Percentiles rank a stretch among this genome's conserved stretches.
Evolutionary conservation across 2,797 vertebrate species (phyloP).

Genomic region (Syndactyla subalaris): DNA sequence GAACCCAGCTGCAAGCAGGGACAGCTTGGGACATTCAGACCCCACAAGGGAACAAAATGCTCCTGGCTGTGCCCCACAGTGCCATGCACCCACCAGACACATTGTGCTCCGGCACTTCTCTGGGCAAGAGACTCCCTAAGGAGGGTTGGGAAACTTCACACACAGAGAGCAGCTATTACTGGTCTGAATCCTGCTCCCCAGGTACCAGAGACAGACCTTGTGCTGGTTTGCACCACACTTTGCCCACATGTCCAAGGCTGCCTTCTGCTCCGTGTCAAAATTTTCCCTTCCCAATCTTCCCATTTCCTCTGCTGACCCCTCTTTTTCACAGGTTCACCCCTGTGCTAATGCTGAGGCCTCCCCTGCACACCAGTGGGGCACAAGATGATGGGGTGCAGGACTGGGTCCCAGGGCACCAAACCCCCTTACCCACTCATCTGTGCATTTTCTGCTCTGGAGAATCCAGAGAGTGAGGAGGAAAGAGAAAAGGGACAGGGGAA

Average conservation of each 20-base stretch:
- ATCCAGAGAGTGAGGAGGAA: neutral
- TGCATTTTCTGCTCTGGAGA: neutral
- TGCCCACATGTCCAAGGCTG: neutral
- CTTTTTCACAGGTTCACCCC: neutral
- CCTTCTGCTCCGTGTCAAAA: neutral
- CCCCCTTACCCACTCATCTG: neutral
- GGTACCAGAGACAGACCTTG: neutral
- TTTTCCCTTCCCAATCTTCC: neutral
- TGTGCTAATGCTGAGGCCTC: neutral
- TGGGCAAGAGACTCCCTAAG: neutral
- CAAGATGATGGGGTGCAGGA: neutral
- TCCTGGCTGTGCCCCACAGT: neutral
- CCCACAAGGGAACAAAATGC: neutral
- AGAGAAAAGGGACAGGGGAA: conserved; percentile 26
- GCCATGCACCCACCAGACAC: neutral
- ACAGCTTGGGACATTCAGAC: neutral
- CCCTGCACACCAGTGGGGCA: neutral
- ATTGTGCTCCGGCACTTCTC: neutral
- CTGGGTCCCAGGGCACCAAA: neutral
- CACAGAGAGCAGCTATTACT: neutral
- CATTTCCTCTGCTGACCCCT: neutral
- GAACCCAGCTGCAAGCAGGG: neutral
- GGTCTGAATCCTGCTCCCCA: neutral
- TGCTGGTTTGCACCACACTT: neutral
- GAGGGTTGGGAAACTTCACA: neutral